A percentile compares a stretch with the other conserved stretches of the same genome.
These are phyloP conservation scores for Alectura lathami DNA, from an alignment of 2,113 vertebrate species.

Conservation along the genomic window DNA sequence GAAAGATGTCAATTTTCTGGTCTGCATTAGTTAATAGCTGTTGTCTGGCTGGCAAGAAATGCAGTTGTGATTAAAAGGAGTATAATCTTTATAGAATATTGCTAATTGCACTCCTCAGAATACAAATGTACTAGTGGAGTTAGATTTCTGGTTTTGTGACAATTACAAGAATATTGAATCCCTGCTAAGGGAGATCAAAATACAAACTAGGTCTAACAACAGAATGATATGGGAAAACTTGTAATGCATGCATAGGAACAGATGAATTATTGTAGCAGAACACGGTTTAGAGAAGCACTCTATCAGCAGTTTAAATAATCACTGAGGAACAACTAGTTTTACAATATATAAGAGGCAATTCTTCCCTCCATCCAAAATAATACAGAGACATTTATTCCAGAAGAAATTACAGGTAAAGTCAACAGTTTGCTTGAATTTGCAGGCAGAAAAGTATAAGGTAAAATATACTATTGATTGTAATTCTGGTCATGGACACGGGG, in stretches of 20 bases:
- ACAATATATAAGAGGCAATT: not conserved
- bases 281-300: not conserved
- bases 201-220: not conserved
- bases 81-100: not conserved
- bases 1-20: not conserved
- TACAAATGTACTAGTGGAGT: not conserved
- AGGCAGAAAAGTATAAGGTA: not conserved
- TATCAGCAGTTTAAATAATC: constrained; percentile 29
- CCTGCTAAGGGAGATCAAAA: not conserved
- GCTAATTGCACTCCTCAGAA: not conserved
- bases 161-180: not conserved
- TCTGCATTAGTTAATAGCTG: not conserved
- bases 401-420: not conserved
- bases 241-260: not conserved
- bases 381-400: not conserved
- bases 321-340: not conserved
- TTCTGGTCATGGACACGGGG: not conserved
- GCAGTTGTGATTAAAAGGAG: not conserved
- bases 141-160: not conserved
- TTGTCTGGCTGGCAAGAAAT: not conserved
- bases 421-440: not conserved
- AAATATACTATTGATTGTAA: not conserved
- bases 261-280: not conserved
- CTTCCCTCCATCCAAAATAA: not conserved
- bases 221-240: not conserved